Evolutionary conservation across 2,113 vertebrate genomes (phyloP), one percentile per base, ranked within the genome.

Genomic region (Pachypanchax playfairii): DNA sequence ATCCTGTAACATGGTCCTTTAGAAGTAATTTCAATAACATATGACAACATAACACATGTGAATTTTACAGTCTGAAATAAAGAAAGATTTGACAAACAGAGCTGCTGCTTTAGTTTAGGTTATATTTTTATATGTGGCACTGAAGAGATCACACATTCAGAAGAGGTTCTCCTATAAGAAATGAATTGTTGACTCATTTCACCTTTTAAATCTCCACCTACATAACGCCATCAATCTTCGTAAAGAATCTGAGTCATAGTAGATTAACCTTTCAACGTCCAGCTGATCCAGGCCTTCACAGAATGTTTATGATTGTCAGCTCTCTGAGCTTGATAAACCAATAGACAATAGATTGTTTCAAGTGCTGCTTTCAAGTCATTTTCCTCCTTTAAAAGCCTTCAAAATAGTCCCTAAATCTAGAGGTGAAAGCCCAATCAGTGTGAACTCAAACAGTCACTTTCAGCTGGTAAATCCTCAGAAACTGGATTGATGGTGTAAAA

Each of bases 191-290:
- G 41, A 70, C 18, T 47, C 54, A 70, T 33, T 31, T 25, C 6
- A 46, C 20, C 63, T 57, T 51, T 57, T 25, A 52, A 65, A 25
- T 31, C 3, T 39, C 24, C 1, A 59, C 79, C 74, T 73, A 49
- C 65, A 69, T 75, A 60, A 60, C 35, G 35, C n/a, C 61, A 71
- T 64, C 65, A 38, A 69, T 74, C 73, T 69, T 70, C 44, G 53
- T 17, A 18, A 17, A 17, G 64, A 69, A 57, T 25, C n/a, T 24
- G 3, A 39, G 42, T 66, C 46, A 64, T 49, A 8, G 24, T 44
- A 72, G 77, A 60, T 77, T 53, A 63, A 48, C 58, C 17, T 21
- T 62, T 35, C 29, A 52, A 39, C 70, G 46, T 31, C 56, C 43
- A 39, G 18, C 52, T 72, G 70, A 77, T 61, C 66, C 63, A 59